phyloP scores from a whole-genome alignment of 2,888 invertebrate species.

The Therioaphis trifolii region DNA sequence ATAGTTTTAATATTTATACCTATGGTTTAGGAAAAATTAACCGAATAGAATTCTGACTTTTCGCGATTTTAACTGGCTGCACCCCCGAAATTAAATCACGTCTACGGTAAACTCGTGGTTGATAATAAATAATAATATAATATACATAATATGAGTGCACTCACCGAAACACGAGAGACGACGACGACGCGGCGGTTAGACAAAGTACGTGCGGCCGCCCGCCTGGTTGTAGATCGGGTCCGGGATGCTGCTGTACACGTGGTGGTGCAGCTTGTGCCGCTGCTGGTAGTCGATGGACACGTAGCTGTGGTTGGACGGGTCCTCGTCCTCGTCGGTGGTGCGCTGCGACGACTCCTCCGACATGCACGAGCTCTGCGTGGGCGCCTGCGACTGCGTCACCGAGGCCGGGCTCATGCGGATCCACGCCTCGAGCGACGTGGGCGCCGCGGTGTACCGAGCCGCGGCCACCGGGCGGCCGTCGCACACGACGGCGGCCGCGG shows the following conservation, averaged over 20 bases:
- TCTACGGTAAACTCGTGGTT: too few species aligned
- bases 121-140: too few species aligned
- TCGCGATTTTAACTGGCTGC: too few species aligned
- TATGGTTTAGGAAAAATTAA: too few species aligned
- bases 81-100: too few species aligned
- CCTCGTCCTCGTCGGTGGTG: slow-evolving; percentile 74
- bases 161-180: slow-evolving; percentile 19
- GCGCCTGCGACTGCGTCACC: slow-evolving; percentile 63
- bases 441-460: slow-evolving; percentile 80
- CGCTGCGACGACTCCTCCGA: slow-evolving; percentile 69
- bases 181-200: slow-evolving; percentile 62
- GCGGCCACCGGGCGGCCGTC: slow-evolving; percentile 71
- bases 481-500: slow-evolving; percentile 71
- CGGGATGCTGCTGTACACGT: slow-evolving; percentile 67
- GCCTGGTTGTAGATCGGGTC: slow-evolving; percentile 66
- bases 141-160: too few species aligned
- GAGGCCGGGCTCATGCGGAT: slow-evolving; percentile 71
- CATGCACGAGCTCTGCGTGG: slow-evolving; percentile 67
- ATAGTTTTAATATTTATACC: too few species aligned
- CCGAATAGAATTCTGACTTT: too few species aligned
- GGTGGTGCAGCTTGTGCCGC: slow-evolving; percentile 66
- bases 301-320: slow-evolving; percentile 76
- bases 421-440: slow-evolving; percentile 75
- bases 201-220: slow-evolving; percentile 67
- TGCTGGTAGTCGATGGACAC: slow-evolving; percentile 73